Base-by-base conservation (phyloP, 2,113 vertebrate species). In the Edolisoma coerulescens region DNA sequence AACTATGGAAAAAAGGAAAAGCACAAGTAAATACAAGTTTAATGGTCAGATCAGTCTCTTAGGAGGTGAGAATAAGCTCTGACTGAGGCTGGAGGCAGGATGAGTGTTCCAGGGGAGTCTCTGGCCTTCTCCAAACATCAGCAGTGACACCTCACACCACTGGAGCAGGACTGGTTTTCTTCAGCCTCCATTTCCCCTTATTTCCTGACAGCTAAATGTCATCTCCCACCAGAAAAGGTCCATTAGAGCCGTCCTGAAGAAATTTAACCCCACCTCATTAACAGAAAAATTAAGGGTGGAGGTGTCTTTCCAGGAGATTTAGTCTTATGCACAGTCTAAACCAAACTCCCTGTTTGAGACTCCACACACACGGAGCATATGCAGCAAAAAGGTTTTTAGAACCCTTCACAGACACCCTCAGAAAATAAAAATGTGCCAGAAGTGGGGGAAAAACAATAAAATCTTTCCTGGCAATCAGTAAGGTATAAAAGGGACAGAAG, bases 1-100 rank as follows among this genome's bases (percentile, higher is more conserved):
- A 95, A 99, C 99, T 99, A 94, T 60, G 61, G 79, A 49, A 49
- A 42, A 94, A 53, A 30, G 33, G 67, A 89, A 44, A 65, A 75
- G 6, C 73, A 70, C 28, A 75, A 47, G 41, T 90, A 30, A 90
- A 59, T 54, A 44, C 8, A 59, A 47, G 13, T 68, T 61, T 28
- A 75, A 27, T 16, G 19, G 42, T 87, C 30, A 41, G 12, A 41
- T 20, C 19, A 52, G 39, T 22, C 18, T 82, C 33, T 53, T 10
- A 6, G 20, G 57, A 84, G 45, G 37, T 30, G 33, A 96, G 30
- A 82, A 33, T n/a, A 87, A 50, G 70, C 42, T 65, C 50, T 63
- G 69, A 67, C 6, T 81, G 70, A 87, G 54, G 53, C 3, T 91
- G 45, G 33, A 89, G 11, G n/a, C 14, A 82, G 23, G 10, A 13